Percentiles rank a stretch among this genome's conserved stretches.
Conservation (phyloP, 2,888 invertebrate genomes). For the Ichneumon xanthorius region DNA sequence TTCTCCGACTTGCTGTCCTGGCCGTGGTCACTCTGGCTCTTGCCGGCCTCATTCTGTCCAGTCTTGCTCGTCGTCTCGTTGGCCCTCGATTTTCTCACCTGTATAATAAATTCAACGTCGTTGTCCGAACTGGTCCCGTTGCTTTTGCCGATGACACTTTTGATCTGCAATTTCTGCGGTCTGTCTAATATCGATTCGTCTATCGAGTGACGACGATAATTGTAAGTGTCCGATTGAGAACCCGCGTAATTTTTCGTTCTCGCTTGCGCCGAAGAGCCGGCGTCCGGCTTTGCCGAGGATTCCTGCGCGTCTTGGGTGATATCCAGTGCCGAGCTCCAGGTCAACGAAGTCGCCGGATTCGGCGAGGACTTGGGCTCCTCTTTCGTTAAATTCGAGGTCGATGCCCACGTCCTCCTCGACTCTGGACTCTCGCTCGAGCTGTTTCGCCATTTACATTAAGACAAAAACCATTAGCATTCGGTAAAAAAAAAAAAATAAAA, state of each 20-base stretch:
- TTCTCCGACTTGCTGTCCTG: constrained; percentile 73
- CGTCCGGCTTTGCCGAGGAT: constrained; percentile 37
- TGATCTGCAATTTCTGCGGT: constrained; percentile 81
- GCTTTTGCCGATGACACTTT: constrained; percentile 81
- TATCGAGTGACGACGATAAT: constrained; percentile 76
- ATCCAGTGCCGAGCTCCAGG: constrained; percentile 94
- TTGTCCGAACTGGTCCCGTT: constrained; percentile 78
- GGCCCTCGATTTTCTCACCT: constrained; percentile 78
- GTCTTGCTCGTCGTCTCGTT: constrained; percentile 68
- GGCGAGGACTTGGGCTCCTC: constrained; percentile 75
- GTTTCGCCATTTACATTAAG: constrained; percentile 35
- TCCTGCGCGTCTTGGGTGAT: constrained; percentile 70
- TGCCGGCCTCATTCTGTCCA: constrained; percentile 32
- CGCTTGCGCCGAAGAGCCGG: constrained; percentile 14
- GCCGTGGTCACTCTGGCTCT: constrained; percentile 68
- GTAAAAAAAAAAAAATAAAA: not conserved
- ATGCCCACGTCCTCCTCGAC: constrained; percentile 90
- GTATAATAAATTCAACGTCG: constrained; percentile 83
- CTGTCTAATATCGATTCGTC: constrained; percentile 71
- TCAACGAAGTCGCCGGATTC: constrained; percentile 67
- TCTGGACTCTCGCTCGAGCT: constrained; percentile 82
- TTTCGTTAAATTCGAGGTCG: constrained; percentile 89
- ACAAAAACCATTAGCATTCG: not conserved
- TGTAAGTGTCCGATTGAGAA: constrained; percentile 76
- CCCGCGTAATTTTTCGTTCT: constrained; percentile 75